Conservation (phyloP, 2,113 vertebrate genomes). For the Cromileptes altivelis region DNA sequence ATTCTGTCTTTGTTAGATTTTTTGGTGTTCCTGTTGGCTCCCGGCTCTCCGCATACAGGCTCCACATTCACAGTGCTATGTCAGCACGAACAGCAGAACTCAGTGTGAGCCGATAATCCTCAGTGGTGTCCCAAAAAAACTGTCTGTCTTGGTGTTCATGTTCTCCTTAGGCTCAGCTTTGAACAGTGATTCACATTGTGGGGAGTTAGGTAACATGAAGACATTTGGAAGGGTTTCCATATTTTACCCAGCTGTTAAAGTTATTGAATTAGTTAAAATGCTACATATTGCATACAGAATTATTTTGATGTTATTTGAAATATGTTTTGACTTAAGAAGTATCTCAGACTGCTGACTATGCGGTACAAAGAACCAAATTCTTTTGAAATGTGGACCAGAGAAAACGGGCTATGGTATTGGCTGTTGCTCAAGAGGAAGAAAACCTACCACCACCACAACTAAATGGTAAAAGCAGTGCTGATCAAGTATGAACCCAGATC, state of each 20-base stretch:
- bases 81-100: slow-evolving; percentile 46
- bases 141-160: slow-evolving; percentile 39
- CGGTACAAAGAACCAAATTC: too few relatives aligned
- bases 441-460: too few relatives aligned
- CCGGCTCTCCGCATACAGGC: slow-evolving; percentile 10
- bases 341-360: too few relatives aligned
- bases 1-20: slow-evolving; percentile 56
- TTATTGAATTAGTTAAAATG: background rate
- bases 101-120: slow-evolving; percentile 10
- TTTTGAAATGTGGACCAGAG: too few relatives aligned
- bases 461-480: too few relatives aligned
- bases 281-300: too few relatives aligned
- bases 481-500: too few relatives aligned
- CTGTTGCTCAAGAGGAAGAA: too few relatives aligned
- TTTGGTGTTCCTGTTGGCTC: background rate
- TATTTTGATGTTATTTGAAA: background rate
- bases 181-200: background rate
- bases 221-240: too few relatives aligned
- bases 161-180: background rate
- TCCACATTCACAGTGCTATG: slow-evolving; percentile 49
- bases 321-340: background rate
- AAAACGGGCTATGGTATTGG: too few relatives aligned
- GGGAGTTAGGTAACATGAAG: too few relatives aligned
- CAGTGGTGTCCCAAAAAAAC: slow-evolving; percentile 10
- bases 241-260: background rate